These are phyloP conservation scores for Lepidurus apus DNA, from an alignment of 1,140 invertebrate species.

Conservation along the genomic window DNA sequence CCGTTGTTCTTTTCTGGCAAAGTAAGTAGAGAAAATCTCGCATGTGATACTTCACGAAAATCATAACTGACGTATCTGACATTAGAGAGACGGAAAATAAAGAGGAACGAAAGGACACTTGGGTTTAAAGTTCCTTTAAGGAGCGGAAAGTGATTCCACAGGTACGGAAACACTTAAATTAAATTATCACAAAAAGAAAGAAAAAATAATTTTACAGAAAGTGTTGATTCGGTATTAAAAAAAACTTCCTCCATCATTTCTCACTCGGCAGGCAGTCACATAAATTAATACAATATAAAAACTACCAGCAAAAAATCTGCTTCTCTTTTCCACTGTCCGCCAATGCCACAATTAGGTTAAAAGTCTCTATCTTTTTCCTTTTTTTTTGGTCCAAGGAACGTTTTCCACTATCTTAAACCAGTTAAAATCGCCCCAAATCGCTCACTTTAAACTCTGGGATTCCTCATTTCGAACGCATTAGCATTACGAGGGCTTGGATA, in stretches of 20 bases:
- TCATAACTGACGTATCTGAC: background rate
- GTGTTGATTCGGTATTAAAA: no score
- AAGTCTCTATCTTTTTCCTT: background rate
- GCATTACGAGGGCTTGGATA: background rate
- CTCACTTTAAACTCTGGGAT: background rate
- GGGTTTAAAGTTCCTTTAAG: background rate
- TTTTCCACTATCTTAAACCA: background rate
- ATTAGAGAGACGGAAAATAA: background rate
- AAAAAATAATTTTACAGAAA: no score
- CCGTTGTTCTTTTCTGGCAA: no score
- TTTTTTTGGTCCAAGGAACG: background rate
- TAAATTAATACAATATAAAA: no score
- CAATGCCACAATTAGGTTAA: conserved; percentile 9
- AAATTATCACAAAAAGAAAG: no score
- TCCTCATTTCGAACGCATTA: conserved; percentile 2
- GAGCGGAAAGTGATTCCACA: background rate
- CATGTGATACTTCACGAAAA: no score
- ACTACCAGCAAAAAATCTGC: background rate
- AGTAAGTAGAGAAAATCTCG: no score
- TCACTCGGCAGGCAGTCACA: no score
- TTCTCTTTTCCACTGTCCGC: background rate
- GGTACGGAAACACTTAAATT: background rate
- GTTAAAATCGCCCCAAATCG: background rate
- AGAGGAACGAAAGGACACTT: conserved; percentile 6
- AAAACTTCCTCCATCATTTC: no score